Conservation (phyloP, 23 tunicate species). For the Corella eumyota region DNA sequence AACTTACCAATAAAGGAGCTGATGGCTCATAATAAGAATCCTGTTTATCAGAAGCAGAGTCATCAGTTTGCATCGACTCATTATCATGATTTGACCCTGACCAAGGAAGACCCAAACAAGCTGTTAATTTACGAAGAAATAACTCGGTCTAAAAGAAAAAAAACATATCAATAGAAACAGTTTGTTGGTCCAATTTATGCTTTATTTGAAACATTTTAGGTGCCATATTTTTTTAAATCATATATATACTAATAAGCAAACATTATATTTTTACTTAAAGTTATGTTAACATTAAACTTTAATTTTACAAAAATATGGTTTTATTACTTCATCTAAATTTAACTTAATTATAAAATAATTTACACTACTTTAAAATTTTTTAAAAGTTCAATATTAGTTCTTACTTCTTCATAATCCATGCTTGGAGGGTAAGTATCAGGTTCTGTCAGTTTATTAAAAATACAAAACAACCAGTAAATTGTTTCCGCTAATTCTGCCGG, state of each 20-base stretch:
- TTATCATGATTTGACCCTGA: constrained; percentile 5
- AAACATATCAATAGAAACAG: too few relatives aligned
- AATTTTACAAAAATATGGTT: too few relatives aligned
- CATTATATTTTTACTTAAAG: too few relatives aligned
- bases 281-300: too few relatives aligned
- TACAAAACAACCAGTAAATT: constrained; percentile 56
- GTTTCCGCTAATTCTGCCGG: constrained; percentile 53
- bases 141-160: constrained; percentile 34
- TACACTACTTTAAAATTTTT: too few relatives aligned
- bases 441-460: constrained; percentile 63
- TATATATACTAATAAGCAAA: too few relatives aligned
- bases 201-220: too few relatives aligned
- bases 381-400: neutral
- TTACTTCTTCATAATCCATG: constrained; percentile 87
- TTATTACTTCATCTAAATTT: too few relatives aligned
- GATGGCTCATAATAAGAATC: constrained; percentile 20
- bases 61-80: constrained; percentile 19
- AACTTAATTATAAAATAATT: too few relatives aligned
- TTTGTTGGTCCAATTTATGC: too few relatives aligned
- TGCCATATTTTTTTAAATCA: too few relatives aligned
- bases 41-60: neutral
- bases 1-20: constrained; percentile 23
- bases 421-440: constrained; percentile 83
- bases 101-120: constrained; percentile 67
- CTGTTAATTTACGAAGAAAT: constrained; percentile 53